Conservation (phyloP, 23 tunicate genomes). For the Styela clava region DNA sequence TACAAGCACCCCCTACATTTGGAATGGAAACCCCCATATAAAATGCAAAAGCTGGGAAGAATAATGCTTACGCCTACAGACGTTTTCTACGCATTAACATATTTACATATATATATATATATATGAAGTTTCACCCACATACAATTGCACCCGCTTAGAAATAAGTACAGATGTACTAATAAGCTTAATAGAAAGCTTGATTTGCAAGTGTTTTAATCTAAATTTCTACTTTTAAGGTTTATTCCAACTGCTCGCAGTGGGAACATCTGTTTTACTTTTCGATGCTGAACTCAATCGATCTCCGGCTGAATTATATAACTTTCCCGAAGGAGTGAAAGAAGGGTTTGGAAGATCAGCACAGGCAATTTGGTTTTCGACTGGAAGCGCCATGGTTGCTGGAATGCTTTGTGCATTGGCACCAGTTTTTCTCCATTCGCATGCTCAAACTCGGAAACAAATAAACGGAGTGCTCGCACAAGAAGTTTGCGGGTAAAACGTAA, state of each 20-base stretch:
- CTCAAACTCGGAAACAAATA: not conserved
- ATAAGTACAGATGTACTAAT: too few species aligned
- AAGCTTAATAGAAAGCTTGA: too few species aligned
- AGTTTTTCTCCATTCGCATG: not conserved
- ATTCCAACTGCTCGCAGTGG: constrained; percentile 35
- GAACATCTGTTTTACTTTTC: constrained; percentile 25
- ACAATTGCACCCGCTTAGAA: too few species aligned
- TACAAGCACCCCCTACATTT: too few species aligned
- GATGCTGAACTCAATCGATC: constrained; percentile 22
- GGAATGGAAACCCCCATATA: too few species aligned
- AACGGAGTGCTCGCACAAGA: not conserved
- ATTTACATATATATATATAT: too few species aligned
- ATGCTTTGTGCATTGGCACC: constrained; percentile 37
- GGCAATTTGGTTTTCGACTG: constrained; percentile 27
- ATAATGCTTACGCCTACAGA: too few species aligned
- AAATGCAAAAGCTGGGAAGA: too few species aligned
- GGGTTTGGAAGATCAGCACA: constrained; percentile 39
- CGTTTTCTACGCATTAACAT: too few species aligned
- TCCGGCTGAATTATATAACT: constrained; percentile 24
- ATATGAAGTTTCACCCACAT: too few species aligned
- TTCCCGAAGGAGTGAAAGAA: constrained; percentile 25
- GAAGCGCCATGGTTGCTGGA: constrained; percentile 22
- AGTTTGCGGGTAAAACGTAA: not conserved
- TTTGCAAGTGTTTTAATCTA: too few species aligned
- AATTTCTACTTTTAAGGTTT: constrained; percentile 30